These are phyloP conservation scores for Nesidiocoris tenuis DNA, from an alignment of 2,888 invertebrate species.

Conservation along the genomic window DNA sequence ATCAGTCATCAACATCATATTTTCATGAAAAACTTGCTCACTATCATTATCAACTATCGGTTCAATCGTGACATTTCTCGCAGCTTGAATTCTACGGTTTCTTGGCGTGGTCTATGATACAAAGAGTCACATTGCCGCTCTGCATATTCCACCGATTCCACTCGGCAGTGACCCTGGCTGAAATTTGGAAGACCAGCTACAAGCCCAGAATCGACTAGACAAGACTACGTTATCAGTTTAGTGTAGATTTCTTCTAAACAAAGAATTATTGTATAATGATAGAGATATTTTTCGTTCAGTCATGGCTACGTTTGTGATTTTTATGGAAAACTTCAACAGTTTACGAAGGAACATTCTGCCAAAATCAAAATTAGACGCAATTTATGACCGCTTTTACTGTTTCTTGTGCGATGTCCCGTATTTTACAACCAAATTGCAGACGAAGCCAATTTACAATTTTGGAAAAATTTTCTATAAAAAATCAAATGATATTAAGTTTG, in stretches of 20 bases:
- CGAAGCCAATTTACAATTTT: conserved; percentile 34
- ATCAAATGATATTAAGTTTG: conserved; percentile 3
- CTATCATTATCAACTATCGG: too few relatives aligned
- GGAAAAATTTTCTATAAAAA: not conserved
- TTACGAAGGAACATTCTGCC: conserved; percentile 30
- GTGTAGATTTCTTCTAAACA: not conserved
- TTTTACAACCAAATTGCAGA: not conserved
- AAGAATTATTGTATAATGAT: not conserved
- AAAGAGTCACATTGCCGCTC: conserved; percentile 87
- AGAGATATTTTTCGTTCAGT: conserved; percentile 20
- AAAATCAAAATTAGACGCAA: conserved; percentile 39
- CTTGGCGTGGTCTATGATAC: conserved; percentile 89
- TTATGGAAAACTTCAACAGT: conserved; percentile 18
- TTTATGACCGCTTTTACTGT: conserved; percentile 26
- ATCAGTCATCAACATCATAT: too few relatives aligned
- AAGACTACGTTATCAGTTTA: not conserved
- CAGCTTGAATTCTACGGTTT: conserved; percentile 91
- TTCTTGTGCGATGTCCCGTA: not conserved
- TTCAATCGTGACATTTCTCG: too few relatives aligned
- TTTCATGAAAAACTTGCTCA: too few relatives aligned
- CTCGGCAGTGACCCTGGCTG: conserved; percentile 89
- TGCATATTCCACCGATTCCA: conserved; percentile 97
- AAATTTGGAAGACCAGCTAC: conserved; percentile 95
- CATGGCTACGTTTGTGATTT: conserved; percentile 29
- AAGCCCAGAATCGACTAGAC: conserved; percentile 75